phyloP scores from a whole-genome alignment of 2,888 invertebrate species.

The Drosophila nr. fundita region DNA sequence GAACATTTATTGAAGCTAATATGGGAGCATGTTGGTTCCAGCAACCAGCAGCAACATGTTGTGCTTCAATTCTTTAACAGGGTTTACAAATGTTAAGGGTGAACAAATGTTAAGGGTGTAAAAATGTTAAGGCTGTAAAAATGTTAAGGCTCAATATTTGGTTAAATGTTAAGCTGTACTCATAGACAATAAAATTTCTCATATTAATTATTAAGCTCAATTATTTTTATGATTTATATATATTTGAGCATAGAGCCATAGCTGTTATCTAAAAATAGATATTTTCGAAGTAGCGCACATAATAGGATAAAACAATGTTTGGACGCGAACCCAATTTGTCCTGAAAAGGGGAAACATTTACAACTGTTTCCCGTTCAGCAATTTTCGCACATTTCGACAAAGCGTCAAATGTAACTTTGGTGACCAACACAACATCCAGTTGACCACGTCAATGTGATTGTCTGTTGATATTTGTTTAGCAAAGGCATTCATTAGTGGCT shows the following conservation, averaged over 20 bases:
- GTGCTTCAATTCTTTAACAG: background rate
- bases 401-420: conserved; percentile 48
- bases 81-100: rapidly evolving
- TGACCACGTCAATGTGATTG: conserved; percentile 2
- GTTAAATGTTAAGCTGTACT: background rate
- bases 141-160: too few species aligned
- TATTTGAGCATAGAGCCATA: too few species aligned
- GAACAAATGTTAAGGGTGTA: background rate
- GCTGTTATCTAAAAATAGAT: background rate
- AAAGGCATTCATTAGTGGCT: conserved; percentile 49
- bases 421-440: conserved; percentile 31
- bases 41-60: conserved; percentile 9
- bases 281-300: background rate
- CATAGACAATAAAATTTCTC: background rate
- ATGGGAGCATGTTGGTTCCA: conserved; percentile 1
- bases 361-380: background rate
- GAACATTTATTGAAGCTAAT: too few species aligned
- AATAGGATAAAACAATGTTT: background rate
- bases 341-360: background rate
- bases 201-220: background rate
- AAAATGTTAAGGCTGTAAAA: too few species aligned
- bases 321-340: background rate
- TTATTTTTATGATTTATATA: too few species aligned
- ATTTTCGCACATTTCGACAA: background rate
- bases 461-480: conserved; percentile 44